These are phyloP conservation scores for Tribolium castaneum DNA, from an alignment of 1,140 invertebrate genomes.

Conservation along the genomic window DNA sequence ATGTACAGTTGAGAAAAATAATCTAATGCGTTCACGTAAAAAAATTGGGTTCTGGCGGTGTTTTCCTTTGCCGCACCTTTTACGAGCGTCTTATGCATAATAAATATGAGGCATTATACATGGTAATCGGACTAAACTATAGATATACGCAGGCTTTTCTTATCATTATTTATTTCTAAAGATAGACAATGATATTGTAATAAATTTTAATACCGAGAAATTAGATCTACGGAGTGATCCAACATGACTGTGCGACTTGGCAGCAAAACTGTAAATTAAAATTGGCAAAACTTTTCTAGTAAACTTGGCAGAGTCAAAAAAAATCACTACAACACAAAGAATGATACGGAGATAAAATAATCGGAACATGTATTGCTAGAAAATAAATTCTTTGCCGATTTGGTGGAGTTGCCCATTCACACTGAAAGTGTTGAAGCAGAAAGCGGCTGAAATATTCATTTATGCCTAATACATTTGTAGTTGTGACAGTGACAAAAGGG, in stretches of 20 bases:
- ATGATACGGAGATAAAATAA: too few relatives aligned
- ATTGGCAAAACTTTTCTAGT: too few relatives aligned
- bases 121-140: not conserved
- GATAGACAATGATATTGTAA: not conserved
- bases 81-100: not conserved
- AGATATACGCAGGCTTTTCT: not conserved
- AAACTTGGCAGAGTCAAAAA: too few relatives aligned
- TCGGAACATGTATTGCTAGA: too few relatives aligned
- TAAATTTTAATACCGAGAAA: not conserved
- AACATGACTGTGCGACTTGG: too few relatives aligned
- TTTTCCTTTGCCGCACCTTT: not conserved
- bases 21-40: not conserved
- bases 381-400: not conserved
- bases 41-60: not conserved
- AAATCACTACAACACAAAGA: too few relatives aligned
- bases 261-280: too few relatives aligned
- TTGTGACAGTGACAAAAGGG: constrained; percentile 55
- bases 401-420: not conserved
- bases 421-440: constrained; percentile 48
- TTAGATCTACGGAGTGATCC: too few relatives aligned
- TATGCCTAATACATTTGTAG: constrained; percentile 50
- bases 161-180: not conserved
- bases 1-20: not conserved
- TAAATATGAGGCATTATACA: not conserved
- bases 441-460: constrained; percentile 48